Evolutionary conservation across 2,888 invertebrate genomes (phyloP), one percentile per base, ranked within the genome.

Genomic region (Watsonalla binaria): DNA sequence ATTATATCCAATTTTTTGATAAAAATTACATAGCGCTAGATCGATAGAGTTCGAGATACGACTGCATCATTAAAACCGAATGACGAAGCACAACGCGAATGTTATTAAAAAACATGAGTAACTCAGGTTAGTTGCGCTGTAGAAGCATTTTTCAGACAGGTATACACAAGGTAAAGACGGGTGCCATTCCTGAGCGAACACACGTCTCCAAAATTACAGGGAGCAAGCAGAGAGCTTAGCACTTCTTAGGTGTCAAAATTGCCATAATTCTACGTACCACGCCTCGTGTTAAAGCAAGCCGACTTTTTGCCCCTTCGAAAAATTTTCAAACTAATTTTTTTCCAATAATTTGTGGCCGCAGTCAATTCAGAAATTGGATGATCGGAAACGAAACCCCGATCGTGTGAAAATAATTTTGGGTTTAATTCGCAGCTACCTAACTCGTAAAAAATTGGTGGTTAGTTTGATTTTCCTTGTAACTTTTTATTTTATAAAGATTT

Each of bases 191-290:
- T 11, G 11, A 42, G 11, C 42, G 11, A 78, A 76, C 78, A 80
- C 84, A 84, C 84, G 83, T 84, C 74, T 70, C 57, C 58, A 55
- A 87, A 89, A 90, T 90, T 88, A 89, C 81, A 85, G 84, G 82
- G 86, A 70, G 73, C 70, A 78, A 70, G 65, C 67, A 48, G 74
- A 79, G 78, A 84, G 85, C 85, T 88, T 90, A 88, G 86, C 90
- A 86, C 89, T 86, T 72, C 78, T 84, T 81, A 90, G 90, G 90
- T 90, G 90, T 90, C 80, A 90, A 90, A 88, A 90, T 90, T 90
- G 89, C 90, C 90, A 82, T 90, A 88, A 90, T 90, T 86, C 80
- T 70, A 76, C 77, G 73, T 72, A 78, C 81, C 84, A 78, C 90
- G 85, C 89, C 86, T 78, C 69, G 68, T 56, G 68, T 74, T 81